Evolutionary conservation across 1,140 invertebrate genomes (phyloP), one percentile per base, ranked within the genome.

Genomic region (Orussus abietinus): DNA sequence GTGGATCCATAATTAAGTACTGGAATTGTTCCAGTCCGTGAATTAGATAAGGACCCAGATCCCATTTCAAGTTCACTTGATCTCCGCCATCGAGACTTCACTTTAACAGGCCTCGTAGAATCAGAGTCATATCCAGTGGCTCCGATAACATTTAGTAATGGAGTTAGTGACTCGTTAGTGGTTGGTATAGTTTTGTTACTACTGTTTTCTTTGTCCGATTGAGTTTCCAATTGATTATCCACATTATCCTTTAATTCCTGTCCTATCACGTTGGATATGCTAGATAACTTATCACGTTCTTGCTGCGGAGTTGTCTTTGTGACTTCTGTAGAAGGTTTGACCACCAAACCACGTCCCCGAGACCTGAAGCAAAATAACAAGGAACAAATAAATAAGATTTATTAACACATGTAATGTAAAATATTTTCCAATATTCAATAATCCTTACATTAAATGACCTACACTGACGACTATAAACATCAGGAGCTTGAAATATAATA

Each of bases 61-160:
- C 79, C 77, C 81, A 85, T 83, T 68, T 92, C 88, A 26, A 90
- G 70, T 64, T 92, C 88, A 71, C 86, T 89, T 1, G 83, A 87
- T 44, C 87, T 69, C 33, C 88, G 67, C 88, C 90, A 92, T 15
- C 88, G 73, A 4, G 88, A 90, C 64, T 92, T 92, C 0, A 92
- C 86, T 75, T 90, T 90, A 4, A 88, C 83, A 2, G 85, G 86
- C 70, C 83, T 85, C 25, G 79, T 78, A 4, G 66, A 63, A 22
- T 77, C 76, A 12, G 69, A 67, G 43, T 70, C 67, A 19, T 72
- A 72, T 14, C 69, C 69, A 9, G 59, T 55, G 10, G 45, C 42
- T 21, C 45, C 51, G 9, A 42, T 56, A 31, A 20, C 38, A n/a
- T 55, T 22, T 12, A 47, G 39, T 10, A 55, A 37, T 3, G 61